Conservation (phyloP, 23 tunicate genomes). For the Botrylloides violaceus region DNA sequence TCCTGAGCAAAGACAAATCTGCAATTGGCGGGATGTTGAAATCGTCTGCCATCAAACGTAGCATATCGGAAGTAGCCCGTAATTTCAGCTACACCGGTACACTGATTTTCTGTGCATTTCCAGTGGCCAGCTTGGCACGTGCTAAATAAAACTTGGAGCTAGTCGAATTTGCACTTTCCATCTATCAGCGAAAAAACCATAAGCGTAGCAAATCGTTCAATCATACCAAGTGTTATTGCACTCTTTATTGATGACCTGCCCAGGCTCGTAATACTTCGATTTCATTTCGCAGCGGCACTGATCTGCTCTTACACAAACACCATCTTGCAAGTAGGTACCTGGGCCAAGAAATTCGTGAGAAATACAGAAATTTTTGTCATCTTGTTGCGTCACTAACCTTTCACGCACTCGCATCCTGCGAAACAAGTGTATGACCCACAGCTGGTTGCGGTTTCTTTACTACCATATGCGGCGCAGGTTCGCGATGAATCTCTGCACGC, state of each 20-base stretch:
- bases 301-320: conserved; percentile 1
- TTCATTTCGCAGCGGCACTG: conserved; percentile 9
- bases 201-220: not conserved
- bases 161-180: too few relatives aligned
- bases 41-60: conserved; percentile 22
- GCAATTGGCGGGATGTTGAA: not conserved
- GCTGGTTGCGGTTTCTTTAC: not conserved
- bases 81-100: conserved; percentile 8
- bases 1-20: not conserved
- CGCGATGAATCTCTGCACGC: conserved; percentile 23
- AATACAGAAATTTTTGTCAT: not conserved
- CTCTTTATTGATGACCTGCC: not conserved
- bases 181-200: too few relatives aligned
- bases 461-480: conserved; percentile 11
- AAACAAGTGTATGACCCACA: not conserved
- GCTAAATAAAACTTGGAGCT: too few relatives aligned
- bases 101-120: conserved; percentile 12
- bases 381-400: not conserved
- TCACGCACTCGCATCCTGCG: conserved; percentile 6
- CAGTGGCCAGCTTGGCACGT: conserved; percentile 13
- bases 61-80: conserved; percentile 6
- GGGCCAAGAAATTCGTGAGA: not conserved
- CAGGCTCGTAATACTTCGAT: not conserved
- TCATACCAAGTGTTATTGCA: conserved; percentile 27
- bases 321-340: conserved; percentile 21